A percentile compares a stretch with the other conserved stretches of the same genome.
Conservation (phyloP, 2,888 invertebrate genomes). For the Drosophila stalkeri region DNA sequence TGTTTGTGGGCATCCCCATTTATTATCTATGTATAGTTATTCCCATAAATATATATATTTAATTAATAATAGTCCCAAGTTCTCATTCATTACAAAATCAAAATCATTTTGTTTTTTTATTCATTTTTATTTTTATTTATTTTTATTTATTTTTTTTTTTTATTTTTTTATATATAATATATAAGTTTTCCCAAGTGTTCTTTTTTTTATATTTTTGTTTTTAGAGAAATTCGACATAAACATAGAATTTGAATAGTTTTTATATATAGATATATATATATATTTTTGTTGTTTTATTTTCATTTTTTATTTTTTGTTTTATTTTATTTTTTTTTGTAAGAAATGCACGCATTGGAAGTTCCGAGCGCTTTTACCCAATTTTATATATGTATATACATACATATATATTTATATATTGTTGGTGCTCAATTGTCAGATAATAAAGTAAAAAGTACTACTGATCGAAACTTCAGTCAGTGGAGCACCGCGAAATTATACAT, state of each 20-base stretch:
- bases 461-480: slow-evolving; percentile 23
- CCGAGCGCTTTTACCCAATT: slow-evolving; percentile 16
- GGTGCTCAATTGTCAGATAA: slow-evolving; percentile 3
- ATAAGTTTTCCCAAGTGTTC: slow-evolving; percentile 28
- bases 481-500: slow-evolving; percentile 16
- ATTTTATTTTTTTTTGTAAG: neutral
- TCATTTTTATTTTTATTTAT: neutral
- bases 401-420: neutral
- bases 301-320: too few relatives aligned
- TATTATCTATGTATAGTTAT: too few relatives aligned
- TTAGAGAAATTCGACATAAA: slow-evolving; percentile 19
- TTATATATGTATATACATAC: neutral
- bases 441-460: slow-evolving; percentile 20
- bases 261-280: neutral
- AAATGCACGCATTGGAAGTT: slow-evolving; percentile 38
- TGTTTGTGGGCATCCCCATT: too few relatives aligned
- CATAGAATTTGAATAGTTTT: slow-evolving; percentile 5
- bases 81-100: too few relatives aligned
- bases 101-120: neutral
- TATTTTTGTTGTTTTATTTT: neutral
- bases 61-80: too few relatives aligned
- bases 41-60: too few relatives aligned
- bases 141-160: neutral
- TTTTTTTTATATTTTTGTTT: slow-evolving; percentile 22
- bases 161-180: slow-evolving; percentile 19